Evolutionary conservation across 2,113 vertebrate species (phyloP).

Genomic region (Hipposideros armiger): DNA sequence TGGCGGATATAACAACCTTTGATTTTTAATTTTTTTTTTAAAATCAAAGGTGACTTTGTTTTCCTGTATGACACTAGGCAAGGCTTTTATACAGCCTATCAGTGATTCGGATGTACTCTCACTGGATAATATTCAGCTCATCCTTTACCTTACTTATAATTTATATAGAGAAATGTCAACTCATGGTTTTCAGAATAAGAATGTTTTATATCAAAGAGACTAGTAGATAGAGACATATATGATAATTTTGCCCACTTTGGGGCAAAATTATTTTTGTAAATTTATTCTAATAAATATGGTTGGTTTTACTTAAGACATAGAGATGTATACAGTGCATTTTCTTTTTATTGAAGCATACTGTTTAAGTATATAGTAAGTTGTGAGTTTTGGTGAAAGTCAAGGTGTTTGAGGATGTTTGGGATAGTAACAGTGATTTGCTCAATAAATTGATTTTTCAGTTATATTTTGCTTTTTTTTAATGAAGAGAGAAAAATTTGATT

Average conservation of each 20-base stretch:
- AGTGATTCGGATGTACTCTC: constrained; percentile 20
- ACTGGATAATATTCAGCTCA: background rate
- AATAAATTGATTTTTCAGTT: constrained; percentile 41
- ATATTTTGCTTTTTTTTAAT: background rate
- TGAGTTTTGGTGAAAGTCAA: background rate
- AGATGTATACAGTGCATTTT: background rate
- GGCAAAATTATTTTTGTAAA: background rate
- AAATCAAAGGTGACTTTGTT: constrained; percentile 52
- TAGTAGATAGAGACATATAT: background rate
- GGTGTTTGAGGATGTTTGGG: background rate
- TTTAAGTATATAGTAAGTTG: background rate
- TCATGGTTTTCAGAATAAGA: constrained; percentile 7
- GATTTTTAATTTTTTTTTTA: background rate
- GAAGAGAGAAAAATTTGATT: constrained; percentile 22
- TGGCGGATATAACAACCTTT: background rate
- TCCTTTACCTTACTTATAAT: constrained; percentile 30
- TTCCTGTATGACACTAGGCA: constrained; percentile 12
- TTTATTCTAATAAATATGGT: constrained; percentile 13
- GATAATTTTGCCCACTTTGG: constrained; percentile 28
- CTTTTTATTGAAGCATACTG: constrained; percentile 28
- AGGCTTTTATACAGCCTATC: background rate
- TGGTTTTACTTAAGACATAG: background rate
- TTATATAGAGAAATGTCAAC: constrained; percentile 58
- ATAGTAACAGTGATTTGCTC: background rate
- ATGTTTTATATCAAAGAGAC: constrained; percentile 10